Conservation (phyloP, 2,113 vertebrate genomes). For the Alaudala cheleensis region DNA sequence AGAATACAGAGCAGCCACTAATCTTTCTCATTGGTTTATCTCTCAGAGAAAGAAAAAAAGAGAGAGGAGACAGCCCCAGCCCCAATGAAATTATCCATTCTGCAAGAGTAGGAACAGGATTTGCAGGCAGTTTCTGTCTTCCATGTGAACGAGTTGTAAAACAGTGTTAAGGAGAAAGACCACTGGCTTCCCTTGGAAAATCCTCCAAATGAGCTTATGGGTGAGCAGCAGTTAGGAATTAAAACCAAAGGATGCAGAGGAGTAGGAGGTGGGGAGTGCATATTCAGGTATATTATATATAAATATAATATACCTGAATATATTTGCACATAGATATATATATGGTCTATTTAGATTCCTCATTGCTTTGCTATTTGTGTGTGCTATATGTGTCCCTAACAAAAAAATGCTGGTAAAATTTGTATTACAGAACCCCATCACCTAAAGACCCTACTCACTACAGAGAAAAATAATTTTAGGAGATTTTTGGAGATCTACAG, state of each 20-base stretch:
- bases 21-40: not conserved
- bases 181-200: not conserved
- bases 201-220: not conserved
- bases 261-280: not conserved
- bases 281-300: not conserved
- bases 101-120: not conserved
- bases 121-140: not conserved
- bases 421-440: not conserved
- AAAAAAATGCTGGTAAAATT: not conserved
- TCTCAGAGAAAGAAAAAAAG: not conserved
- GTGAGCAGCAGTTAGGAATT: not conserved
- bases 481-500: not conserved
- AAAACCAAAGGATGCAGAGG: not conserved
- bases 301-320: not conserved
- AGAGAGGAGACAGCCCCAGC: not conserved
- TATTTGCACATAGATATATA: not conserved
- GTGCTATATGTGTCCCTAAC: not conserved
- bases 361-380: not conserved
- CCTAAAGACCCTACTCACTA: not conserved
- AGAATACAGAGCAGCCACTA: not conserved
- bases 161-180: not conserved
- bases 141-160: not conserved
- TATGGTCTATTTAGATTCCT: not conserved
- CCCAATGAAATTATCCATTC: not conserved
- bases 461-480: not conserved